These are phyloP conservation scores for Capitulum mitella DNA, from an alignment of 2,888 invertebrate species.

Conservation along the genomic window DNA sequence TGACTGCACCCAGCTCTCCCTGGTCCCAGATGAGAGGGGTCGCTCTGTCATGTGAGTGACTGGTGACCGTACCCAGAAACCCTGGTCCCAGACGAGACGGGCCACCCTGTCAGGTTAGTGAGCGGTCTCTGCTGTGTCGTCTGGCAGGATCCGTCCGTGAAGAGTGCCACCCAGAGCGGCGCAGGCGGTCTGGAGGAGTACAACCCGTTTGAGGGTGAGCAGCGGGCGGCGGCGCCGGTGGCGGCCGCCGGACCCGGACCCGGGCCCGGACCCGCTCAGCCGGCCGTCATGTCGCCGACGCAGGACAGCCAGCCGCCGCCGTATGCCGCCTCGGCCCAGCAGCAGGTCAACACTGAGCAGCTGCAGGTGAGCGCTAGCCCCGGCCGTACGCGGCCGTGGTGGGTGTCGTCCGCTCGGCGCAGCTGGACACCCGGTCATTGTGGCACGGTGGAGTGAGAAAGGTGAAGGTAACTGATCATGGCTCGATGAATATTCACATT, in stretches of 20 bases:
- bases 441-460: too few relatives aligned
- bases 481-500: too few relatives aligned
- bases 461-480: not conserved
- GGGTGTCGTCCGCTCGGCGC: too few relatives aligned
- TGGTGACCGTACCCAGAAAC: too few relatives aligned
- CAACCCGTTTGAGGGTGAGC: slow-evolving; percentile 82
- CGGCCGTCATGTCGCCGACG: slow-evolving; percentile 39
- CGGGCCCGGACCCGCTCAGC: slow-evolving; percentile 30
- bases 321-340: slow-evolving; percentile 44
- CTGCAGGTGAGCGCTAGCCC: slow-evolving; percentile 35
- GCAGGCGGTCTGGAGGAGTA: slow-evolving; percentile 80
- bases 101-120: too few relatives aligned
- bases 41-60: too few relatives aligned
- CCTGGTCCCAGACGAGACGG: too few relatives aligned
- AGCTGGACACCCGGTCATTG: too few relatives aligned
- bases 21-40: too few relatives aligned
- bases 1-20: too few relatives aligned
- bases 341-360: slow-evolving; percentile 42
- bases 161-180: slow-evolving; percentile 41
- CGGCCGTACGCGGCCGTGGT: too few relatives aligned
- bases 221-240: slow-evolving; percentile 38
- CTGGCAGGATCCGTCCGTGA: slow-evolving; percentile 82
- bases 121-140: too few relatives aligned
- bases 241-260: slow-evolving; percentile 36
- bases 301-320: slow-evolving; percentile 37